phyloP scores from a whole-genome alignment of 2,888 invertebrate species.

The Acanthosoma haemorrhoidale region DNA sequence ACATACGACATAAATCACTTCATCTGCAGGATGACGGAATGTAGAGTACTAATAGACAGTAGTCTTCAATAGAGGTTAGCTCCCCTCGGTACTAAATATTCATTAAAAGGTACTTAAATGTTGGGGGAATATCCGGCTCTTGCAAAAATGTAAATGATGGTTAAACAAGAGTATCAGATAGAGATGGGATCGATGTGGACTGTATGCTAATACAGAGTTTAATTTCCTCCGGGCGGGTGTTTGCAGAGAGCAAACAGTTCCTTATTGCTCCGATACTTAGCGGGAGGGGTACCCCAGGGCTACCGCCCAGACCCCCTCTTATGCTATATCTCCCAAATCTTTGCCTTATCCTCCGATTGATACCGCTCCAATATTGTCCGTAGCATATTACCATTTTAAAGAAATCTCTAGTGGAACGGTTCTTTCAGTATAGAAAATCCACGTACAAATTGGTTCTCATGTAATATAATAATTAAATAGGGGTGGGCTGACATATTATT shows the following conservation, averaged over 20 bases:
- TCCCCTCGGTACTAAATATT: not conserved
- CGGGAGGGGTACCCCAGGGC: not conserved
- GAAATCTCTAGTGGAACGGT: too few species aligned
- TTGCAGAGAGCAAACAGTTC: not conserved
- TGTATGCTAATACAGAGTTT: constrained; percentile 23
- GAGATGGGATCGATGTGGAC: not conserved
- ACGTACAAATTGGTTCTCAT: too few species aligned
- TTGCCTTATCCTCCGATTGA: not conserved
- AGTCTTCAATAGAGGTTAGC: not conserved
- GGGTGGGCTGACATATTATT: too few species aligned
- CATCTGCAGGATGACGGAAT: too few species aligned
- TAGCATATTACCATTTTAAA: too few species aligned
- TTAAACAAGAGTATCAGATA: constrained; percentile 9
- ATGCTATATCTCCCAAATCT: not conserved
- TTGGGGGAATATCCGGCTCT: not conserved
- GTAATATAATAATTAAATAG: too few species aligned
- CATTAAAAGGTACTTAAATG: not conserved
- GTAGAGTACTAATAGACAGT: not conserved
- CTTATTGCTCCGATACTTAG: not conserved
- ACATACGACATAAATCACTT: too few species aligned
- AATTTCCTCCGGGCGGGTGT: constrained; percentile 2
- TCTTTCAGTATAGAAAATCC: too few species aligned
- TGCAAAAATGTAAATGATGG: constrained; percentile 4
- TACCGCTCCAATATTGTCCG: not conserved
- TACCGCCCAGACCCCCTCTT: not conserved